These are phyloP conservation scores for Ophion slaviceki DNA, from an alignment of 2,888 invertebrate species.

Conservation along the genomic window DNA sequence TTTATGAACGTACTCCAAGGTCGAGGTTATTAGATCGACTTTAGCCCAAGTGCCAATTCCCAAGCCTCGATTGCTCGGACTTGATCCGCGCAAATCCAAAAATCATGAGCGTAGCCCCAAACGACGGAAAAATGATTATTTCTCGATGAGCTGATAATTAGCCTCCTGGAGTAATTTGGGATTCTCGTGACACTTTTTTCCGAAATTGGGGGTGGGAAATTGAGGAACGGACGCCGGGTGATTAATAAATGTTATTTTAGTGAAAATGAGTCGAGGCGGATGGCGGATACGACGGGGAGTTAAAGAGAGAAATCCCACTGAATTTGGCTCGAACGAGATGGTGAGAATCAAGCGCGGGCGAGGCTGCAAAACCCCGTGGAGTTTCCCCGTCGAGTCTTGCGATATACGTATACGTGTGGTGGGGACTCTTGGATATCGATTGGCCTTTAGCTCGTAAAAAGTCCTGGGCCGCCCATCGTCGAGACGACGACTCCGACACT, in stretches of 20 bases:
- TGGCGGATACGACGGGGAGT: constrained; percentile 9
- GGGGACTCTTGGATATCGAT: constrained; percentile 79
- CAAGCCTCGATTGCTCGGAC: not conserved
- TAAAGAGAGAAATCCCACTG: constrained; percentile 54
- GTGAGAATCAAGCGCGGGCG: constrained; percentile 58
- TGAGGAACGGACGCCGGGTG: constrained; percentile 35
- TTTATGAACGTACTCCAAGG: not conserved
- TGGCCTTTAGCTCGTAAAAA: constrained; percentile 74
- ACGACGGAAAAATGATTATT: constrained; percentile 1
- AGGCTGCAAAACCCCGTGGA: constrained; percentile 62
- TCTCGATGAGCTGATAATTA: constrained; percentile 29
- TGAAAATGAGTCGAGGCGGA: constrained; percentile 15
- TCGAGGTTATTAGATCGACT: not conserved
- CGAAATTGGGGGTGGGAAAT: constrained; percentile 9
- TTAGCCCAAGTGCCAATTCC: not conserved
- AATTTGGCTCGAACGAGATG: constrained; percentile 49
- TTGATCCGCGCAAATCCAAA: not conserved
- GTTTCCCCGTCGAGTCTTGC: constrained; percentile 55
- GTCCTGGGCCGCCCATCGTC: constrained; percentile 72
- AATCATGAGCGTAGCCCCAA: not conserved
- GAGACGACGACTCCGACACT: constrained; percentile 68
- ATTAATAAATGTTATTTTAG: constrained; percentile 62
- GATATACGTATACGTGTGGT: constrained; percentile 63
- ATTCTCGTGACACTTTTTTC: constrained; percentile 30
- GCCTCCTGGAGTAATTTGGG: constrained; percentile 15